These are phyloP conservation scores for Pyrrhosoma nymphula DNA, from an alignment of 2,888 invertebrate species.

Conservation along the genomic window DNA sequence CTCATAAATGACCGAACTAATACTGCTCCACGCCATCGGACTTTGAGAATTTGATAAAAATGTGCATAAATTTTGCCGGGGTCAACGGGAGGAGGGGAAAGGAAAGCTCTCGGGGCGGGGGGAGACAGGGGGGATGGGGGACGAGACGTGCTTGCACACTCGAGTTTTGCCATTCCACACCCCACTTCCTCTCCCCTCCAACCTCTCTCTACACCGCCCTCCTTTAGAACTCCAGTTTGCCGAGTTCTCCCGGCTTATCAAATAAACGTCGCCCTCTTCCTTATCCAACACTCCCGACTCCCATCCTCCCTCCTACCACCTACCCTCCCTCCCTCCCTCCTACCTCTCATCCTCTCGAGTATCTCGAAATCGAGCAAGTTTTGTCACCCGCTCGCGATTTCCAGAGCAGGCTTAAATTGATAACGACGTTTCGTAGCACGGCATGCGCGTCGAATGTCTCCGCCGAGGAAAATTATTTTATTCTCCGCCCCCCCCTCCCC, in stretches of 20 bases:
- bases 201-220: too few relatives aligned
- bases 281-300: not conserved
- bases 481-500: not conserved
- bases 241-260: not conserved
- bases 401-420: constrained; percentile 3
- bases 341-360: not conserved
- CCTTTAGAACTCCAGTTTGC: not conserved
- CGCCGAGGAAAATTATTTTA: not conserved
- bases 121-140: too few relatives aligned
- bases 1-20: too few relatives aligned
- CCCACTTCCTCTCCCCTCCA: too few relatives aligned
- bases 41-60: too few relatives aligned
- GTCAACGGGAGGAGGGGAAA: too few relatives aligned
- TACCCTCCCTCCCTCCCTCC: not conserved
- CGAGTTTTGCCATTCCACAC: too few relatives aligned
- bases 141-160: too few relatives aligned
- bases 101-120: too few relatives aligned
- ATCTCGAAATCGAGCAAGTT: constrained; percentile 15
- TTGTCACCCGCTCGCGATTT: not conserved
- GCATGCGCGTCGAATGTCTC: not conserved
- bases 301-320: not conserved
- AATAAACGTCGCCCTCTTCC: not conserved
- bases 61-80: too few relatives aligned
- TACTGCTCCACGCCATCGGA: too few relatives aligned
- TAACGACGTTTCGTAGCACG: not conserved